Base-by-base conservation (phyloP, 2,797 vertebrate genomes). In the Crocodylus rhombifer region DNA sequence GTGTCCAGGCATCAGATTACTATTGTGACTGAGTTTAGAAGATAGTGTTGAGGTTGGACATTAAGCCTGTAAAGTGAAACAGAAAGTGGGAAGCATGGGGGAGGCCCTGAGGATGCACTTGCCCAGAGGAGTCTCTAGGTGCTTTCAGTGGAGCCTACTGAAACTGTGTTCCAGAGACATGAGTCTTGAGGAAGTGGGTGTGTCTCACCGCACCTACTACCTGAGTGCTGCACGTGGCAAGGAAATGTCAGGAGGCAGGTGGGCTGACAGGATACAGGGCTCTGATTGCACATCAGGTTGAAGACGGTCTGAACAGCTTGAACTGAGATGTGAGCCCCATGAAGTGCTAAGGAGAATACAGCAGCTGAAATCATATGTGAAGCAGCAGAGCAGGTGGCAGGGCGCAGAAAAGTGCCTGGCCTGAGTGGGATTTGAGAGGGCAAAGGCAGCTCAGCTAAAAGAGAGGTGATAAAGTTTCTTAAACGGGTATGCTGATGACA, bases 111-210 rank as follows among this genome's bases (percentile, higher is more conserved):
- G 87, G 78, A 90, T 81, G 79, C 79, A 92, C 83, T 86, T 36
- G 84, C 91, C 93, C 1, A n/a, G 63, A 57, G 73, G 28, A 75
- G 5, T 63, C 6, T 55, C 81, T 2, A 2, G 77, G 84, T 93
- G 90, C 94, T 10, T 16, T 62, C 81, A 74, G 89, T 1, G 3
- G 23, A 0, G 1, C 1, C 1, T 57, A 84, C 80, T 94, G 33
- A 55, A 14, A 90, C 65, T 0, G 77, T 93, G 91, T 91, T 93
- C 92, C 92, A 87, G 84, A 88, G 93, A 90, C 89, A 86, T 94
- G 95, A 91, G 94, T 95, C 91, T 95, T 94, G 95, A 96, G 95
- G 95, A 97, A 97, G 91, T 93, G 95, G 91, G 94, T 94, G 96
- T 60, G 84, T 88, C 94, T 85, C 1, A 13, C 51, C 17, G 10